These are phyloP conservation scores for Horisme vitalbata DNA, from an alignment of 2,888 invertebrate species.

Conservation along the genomic window DNA sequence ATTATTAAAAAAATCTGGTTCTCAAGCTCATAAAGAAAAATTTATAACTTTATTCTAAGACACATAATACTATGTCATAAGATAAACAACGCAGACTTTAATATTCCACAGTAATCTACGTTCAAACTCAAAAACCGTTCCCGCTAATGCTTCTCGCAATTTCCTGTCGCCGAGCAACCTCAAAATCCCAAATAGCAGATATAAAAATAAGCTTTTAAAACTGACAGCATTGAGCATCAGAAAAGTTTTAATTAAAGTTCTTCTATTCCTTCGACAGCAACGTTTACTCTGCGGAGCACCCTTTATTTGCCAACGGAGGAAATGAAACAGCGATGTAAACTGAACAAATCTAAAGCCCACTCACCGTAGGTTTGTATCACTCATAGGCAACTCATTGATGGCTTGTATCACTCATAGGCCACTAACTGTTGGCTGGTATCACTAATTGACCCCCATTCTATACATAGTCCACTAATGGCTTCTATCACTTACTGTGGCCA, in stretches of 20 bases:
- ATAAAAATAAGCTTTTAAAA: constrained; percentile 9
- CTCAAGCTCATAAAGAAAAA: too few species aligned
- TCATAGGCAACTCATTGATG: background rate
- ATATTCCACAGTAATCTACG: too few species aligned
- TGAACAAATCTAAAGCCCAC: constrained; percentile 11
- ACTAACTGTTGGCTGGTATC: too few species aligned
- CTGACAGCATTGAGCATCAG: constrained; percentile 8
- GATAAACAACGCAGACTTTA: too few species aligned
- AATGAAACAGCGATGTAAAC: constrained; percentile 31
- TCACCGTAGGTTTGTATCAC: background rate
- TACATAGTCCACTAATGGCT: too few species aligned
- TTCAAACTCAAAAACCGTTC: too few species aligned
- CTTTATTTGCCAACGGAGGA: constrained; percentile 31
- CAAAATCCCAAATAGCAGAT: constrained; percentile 2
- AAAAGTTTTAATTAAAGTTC: constrained; percentile 32
- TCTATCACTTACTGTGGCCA: too few species aligned
- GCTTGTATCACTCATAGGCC: too few species aligned
- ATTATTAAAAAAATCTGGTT: too few species aligned
- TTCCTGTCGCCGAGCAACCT: background rate
- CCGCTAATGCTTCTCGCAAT: background rate
- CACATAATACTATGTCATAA: too few species aligned
- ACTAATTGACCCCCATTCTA: too few species aligned
- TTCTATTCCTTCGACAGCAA: constrained; percentile 19
- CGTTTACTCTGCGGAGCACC: constrained; percentile 21
- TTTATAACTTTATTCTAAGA: too few species aligned